phyloP scores from a whole-genome alignment of 2,113 vertebrate species.

The Antechinus flavipes region DNA sequence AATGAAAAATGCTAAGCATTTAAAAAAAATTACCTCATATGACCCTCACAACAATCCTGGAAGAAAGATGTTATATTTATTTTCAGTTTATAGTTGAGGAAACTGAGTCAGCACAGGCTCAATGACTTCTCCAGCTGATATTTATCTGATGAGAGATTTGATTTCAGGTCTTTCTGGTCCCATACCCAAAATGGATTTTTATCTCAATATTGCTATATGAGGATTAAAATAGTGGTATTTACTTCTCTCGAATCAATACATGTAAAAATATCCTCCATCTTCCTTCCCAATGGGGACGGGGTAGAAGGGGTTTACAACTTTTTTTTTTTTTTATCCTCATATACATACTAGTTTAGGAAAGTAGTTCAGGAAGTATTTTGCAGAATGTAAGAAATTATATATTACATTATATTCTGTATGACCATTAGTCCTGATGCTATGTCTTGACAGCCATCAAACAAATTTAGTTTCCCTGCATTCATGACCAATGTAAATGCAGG shows the following conservation, averaged over 20 bases:
- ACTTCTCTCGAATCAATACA: slow-evolving; percentile 67
- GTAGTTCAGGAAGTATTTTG: not conserved
- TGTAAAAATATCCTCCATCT: slow-evolving; percentile 54
- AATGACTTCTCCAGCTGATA: not conserved
- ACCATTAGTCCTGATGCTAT: not conserved
- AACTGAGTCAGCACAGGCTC: not conserved
- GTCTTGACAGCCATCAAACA: slow-evolving; percentile 39
- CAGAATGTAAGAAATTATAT: slow-evolving; percentile 50
- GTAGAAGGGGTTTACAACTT: not conserved
- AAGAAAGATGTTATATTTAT: not conserved
- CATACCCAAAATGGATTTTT: not conserved
- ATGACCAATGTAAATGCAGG: not conserved
- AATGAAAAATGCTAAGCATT: not conserved
- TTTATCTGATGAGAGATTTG: not conserved
- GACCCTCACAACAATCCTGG: not conserved
- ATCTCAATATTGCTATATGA: slow-evolving; percentile 42
- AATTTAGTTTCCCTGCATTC: not conserved
- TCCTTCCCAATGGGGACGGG: not conserved
- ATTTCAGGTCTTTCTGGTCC: not conserved
- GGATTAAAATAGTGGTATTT: slow-evolving; percentile 49
- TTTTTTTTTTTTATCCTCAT: slow-evolving; percentile 28
- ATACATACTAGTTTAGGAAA: slow-evolving; percentile 4
- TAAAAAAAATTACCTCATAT: not conserved
- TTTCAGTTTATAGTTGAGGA: not conserved
- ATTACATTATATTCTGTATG: slow-evolving; percentile 8